Evolutionary conservation across 2,888 invertebrate species (phyloP), one percentile per base, ranked within the genome.

Genomic region (Drosophila fungiperda): DNA sequence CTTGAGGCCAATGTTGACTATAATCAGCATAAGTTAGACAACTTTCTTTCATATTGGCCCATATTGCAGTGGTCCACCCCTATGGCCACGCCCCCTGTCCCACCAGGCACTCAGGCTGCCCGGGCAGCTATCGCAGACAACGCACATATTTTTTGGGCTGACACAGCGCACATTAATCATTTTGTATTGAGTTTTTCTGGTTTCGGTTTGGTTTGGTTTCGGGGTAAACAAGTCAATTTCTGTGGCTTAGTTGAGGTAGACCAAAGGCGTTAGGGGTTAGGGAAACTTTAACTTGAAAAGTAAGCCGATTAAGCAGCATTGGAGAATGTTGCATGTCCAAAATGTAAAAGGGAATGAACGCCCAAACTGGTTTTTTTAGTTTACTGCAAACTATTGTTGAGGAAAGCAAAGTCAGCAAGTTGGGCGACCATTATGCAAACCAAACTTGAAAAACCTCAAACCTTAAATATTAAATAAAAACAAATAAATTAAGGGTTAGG

Each of bases 11-110:
- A 73, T 83, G 84, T 82, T 81, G 77, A 73, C 85, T 86, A 80
- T 87, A 88, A 87, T 87, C 87, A 87, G 83, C 87, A 86, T 86
- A 87, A 86, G 87, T 88, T 87, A 73, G 82, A 70, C 78, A 86
- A 84, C 76, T 78, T 79, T 76, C 69, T 67, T 68, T 68, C 74
- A 66, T 73, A 63, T 62, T 78, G 65, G 65, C 55, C 68, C 57
- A 58, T 61, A 64, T 74, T 73, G 67, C 71, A 73, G 54, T 58
- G 68, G 45, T 33, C 57, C 48, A 38, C 50, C 45, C 67, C 50
- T n/a, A 32, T 32, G 67, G 59, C 64, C 64, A 60, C 55, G 81
- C 67, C 70, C 40, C 57, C 17, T 32, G 15, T 15, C 66, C 29
- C 70, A 32, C 32, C 49, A 20, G 26, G n/a, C n/a, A 59, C 29